Evolutionary conservation across 2,113 vertebrate genomes (phyloP), one percentile per base, ranked within the genome.

Genomic region (Lophochroa leadbeateri): DNA sequence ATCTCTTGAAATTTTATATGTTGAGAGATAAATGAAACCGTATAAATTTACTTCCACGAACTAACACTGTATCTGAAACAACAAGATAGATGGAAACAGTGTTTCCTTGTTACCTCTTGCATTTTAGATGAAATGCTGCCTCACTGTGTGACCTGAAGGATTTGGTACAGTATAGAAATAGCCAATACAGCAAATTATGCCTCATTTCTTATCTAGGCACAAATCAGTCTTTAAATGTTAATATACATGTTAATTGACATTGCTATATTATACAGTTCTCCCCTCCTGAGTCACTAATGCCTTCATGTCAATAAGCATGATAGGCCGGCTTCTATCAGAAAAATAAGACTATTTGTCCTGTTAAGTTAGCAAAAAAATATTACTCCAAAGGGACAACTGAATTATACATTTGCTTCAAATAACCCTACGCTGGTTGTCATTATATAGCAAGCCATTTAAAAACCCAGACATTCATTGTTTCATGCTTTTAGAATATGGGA

Each of bases 211-310:
- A 55, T 24, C 25, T 46, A 70, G 71, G 68, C 86, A 96, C 79
- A 79, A 96, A 95, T 88, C 75, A 92, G 17, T 71, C 93, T 90
- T 96, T 43, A 86, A 94, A 74, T 17, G 20, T 77, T 88, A 74
- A 74, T 63, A 49, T 19, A 13, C 53, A 46, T 46, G 16, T 13
- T 81, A 90, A 84, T 47, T 81, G 46, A 13, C n/a, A 53, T 50
- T 72, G 11, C 19, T 75, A 4, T 75, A 47, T 35, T 49, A 57
- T 55, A 37, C 5, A 47, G 6, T 31, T 60, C 3, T 27, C 10
- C 29, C 5, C 27, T 67, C 13, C 10, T 7, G 10, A 5, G 4
- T 81, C 20, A 63, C 47, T 81, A 55, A 44, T 60, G 39, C 21
- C 10, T 81, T 78, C 27, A 14, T 29, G 44, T 78, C 44, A 53